Percentiles rank a stretch among this genome's conserved stretches.
These are phyloP conservation scores for Ptychoptera contaminata DNA, from an alignment of 2,888 invertebrate species.

Conservation along the genomic window DNA sequence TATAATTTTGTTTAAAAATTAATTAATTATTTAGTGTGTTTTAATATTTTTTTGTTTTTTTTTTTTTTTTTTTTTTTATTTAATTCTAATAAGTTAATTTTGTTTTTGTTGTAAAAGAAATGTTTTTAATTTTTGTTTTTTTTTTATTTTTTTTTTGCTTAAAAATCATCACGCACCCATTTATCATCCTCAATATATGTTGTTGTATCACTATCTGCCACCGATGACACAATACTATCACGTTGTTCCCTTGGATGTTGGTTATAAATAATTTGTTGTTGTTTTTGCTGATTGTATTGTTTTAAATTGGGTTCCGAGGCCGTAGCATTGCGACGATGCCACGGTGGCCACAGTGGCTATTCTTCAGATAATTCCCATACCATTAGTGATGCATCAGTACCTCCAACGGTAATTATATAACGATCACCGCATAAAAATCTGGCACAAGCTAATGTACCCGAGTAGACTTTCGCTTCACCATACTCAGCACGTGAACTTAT, in stretches of 20 bases:
- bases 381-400: slow-evolving; percentile 78
- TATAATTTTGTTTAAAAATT: too few species aligned
- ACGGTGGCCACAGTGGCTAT: slow-evolving; percentile 31
- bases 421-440: slow-evolving; percentile 78
- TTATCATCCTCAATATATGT: slow-evolving; percentile 1
- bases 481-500: slow-evolving; percentile 74
- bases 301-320: slow-evolving; percentile 6
- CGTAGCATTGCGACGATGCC: slow-evolving; percentile 11
- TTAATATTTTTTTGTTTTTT: too few species aligned
- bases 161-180: slow-evolving; percentile 2
- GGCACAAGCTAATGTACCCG: slow-evolving; percentile 61
- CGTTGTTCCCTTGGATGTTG: slow-evolving; percentile 25
- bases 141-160: too few species aligned
- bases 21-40: too few species aligned
- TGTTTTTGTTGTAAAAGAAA: too few species aligned
- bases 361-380: slow-evolving; percentile 66
- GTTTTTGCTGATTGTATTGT: slow-evolving; percentile 1
- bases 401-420: slow-evolving; percentile 71
- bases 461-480: slow-evolving; percentile 77
- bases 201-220: slow-evolving; percentile 25
- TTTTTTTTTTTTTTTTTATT: too few species aligned
- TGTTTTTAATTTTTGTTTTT: too few species aligned
- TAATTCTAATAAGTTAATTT: too few species aligned
- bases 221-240: slow-evolving; percentile 25
- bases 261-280: slow-evolving; percentile 8